Conservation (phyloP, 2,888 invertebrate genomes). For the Drosophila bunnanda region DNA sequence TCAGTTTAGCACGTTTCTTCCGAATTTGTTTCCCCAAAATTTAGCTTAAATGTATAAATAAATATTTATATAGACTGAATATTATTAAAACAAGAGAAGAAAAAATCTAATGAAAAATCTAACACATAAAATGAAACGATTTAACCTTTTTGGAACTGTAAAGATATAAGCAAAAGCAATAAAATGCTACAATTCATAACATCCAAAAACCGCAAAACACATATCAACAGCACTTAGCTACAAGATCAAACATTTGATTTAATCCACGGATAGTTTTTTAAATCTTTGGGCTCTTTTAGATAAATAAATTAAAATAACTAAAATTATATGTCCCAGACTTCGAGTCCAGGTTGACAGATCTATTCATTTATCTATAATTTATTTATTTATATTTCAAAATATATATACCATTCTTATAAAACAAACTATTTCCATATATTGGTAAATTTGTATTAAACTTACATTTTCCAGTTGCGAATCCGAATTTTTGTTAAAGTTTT, state of each 20-base stretch:
- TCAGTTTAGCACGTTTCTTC: constrained; percentile 27
- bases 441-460: too few species aligned
- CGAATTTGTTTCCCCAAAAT: constrained; percentile 50
- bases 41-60: constrained; percentile 78
- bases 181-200: constrained; percentile 35
- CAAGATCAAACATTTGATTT: constrained; percentile 9
- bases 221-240: constrained; percentile 62
- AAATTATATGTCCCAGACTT: too few species aligned
- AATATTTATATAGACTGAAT: constrained; percentile 80
- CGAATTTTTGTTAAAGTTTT: too few species aligned
- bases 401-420: too few species aligned
- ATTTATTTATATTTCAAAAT: neutral
- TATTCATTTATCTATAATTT: neutral
- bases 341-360: neutral
- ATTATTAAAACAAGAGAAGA: constrained; percentile 69
- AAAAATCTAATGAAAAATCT: constrained; percentile 21
- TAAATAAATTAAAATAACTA: too few species aligned
- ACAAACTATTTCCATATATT: too few species aligned
- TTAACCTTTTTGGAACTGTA: constrained; percentile 35
- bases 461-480: too few species aligned
- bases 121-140: constrained; percentile 29
- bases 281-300: neutral
- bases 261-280: constrained; percentile 3
- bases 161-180: constrained; percentile 37
- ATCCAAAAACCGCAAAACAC: constrained; percentile 69